phyloP scores from a whole-genome alignment of 1,140 invertebrate species.

The Drosophila guanche region DNA sequence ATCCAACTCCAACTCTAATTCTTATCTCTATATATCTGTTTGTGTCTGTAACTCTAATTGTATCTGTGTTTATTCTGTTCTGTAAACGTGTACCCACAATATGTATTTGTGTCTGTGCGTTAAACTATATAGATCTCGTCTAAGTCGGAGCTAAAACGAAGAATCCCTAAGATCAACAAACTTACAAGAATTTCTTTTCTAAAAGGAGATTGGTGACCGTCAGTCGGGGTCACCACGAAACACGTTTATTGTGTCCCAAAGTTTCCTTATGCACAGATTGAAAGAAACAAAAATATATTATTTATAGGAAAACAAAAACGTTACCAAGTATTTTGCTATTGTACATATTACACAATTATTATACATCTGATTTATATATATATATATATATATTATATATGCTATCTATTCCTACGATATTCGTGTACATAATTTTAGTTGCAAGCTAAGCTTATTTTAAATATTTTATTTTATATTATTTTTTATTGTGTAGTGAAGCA shows the following conservation, averaged over 20 bases:
- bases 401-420: constrained; percentile 28
- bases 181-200: constrained; percentile 28
- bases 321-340: constrained; percentile 63
- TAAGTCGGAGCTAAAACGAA: constrained; percentile 52
- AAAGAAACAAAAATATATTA: constrained; percentile 15
- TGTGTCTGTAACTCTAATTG: background rate
- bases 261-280: constrained; percentile 59
- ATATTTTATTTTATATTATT: constrained; percentile 16
- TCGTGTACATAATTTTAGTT: constrained; percentile 56
- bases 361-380: constrained; percentile 18
- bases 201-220: constrained; percentile 28
- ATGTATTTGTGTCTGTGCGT: constrained; percentile 29
- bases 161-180: constrained; percentile 36
- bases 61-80: constrained; percentile 14
- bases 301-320: constrained; percentile 29
- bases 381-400: constrained; percentile 28
- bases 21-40: background rate
- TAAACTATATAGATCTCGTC: constrained; percentile 72
- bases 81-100: background rate
- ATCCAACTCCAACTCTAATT: constrained; percentile 8
- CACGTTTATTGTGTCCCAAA: constrained; percentile 36
- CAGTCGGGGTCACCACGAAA: constrained; percentile 12
- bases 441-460: constrained; percentile 64
- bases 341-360: constrained; percentile 46
- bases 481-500: constrained; percentile 31